These are phyloP conservation scores for Tyrophagus putrescentiae DNA, from an alignment of 1,140 invertebrate genomes.

Conservation along the genomic window DNA sequence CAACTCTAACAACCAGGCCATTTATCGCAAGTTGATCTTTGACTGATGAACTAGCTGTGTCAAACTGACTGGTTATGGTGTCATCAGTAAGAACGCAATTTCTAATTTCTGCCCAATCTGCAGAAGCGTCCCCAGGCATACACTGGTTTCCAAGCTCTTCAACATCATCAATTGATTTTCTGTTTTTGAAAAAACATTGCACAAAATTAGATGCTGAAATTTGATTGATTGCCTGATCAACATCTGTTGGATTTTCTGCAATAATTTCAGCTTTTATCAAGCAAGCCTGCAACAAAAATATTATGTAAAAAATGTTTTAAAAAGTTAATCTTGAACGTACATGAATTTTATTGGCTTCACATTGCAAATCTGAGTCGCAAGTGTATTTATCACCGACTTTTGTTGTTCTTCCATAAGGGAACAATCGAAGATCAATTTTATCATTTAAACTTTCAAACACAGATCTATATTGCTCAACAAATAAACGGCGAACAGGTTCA, in stretches of 20 bases:
- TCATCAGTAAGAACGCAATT: not conserved
- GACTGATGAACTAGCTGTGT: not conserved
- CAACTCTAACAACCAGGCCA: conserved; percentile 13
- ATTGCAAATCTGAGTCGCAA: conserved; percentile 15
- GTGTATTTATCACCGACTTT: not conserved
- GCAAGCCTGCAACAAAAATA: conserved; percentile 1
- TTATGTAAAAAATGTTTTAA: conserved; percentile 1
- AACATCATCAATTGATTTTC: not conserved
- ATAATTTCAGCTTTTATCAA: not conserved
- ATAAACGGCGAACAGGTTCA: not conserved
- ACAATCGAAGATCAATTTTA: conserved; percentile 13
- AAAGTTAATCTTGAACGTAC: conserved; percentile 3
- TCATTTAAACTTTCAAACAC: not conserved
- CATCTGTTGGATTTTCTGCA: too few relatives aligned
- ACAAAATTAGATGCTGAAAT: not conserved
- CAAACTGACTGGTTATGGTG: not conserved
- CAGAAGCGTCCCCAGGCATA: not conserved
- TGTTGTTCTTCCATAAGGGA: conserved; percentile 15
- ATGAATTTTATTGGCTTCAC: conserved; percentile 14
- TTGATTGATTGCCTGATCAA: too few relatives aligned
- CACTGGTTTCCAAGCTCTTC: conserved; percentile 1
- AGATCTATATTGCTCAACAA: conserved; percentile 16
- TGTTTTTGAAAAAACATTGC: conserved; percentile 14
- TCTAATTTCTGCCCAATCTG: conserved; percentile 10
- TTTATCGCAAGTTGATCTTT: not conserved